phyloP scores from a whole-genome alignment of 1,140 invertebrate genomes.

The Bombyx mori region DNA sequence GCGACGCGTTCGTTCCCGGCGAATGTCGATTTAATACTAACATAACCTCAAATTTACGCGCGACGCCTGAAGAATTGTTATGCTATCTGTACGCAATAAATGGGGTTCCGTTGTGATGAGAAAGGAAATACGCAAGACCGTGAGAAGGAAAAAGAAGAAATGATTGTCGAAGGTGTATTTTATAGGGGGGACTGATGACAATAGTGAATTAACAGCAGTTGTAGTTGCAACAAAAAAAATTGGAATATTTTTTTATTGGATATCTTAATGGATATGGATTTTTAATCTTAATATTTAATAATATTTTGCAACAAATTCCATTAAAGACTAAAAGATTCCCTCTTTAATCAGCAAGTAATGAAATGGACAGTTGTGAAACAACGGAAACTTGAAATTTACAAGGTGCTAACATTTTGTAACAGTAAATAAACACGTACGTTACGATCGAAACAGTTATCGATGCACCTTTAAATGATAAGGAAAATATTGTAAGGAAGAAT shows the following conservation, averaged over 20 bases:
- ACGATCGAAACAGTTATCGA: background rate
- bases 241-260: too few species aligned
- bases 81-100: slow-evolving; percentile 45
- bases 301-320: too few species aligned
- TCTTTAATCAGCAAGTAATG: too few species aligned
- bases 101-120: slow-evolving; percentile 41
- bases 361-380: slow-evolving; percentile 17
- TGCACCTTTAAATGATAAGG: background rate
- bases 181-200: slow-evolving; percentile 9
- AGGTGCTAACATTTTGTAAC: slow-evolving; percentile 8
- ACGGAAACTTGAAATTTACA: slow-evolving; percentile 19
- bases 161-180: slow-evolving; percentile 20
- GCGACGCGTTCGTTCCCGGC: slow-evolving; percentile 38
- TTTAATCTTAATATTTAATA: too few species aligned
- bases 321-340: too few species aligned
- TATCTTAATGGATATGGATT: too few species aligned
- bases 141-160: slow-evolving; percentile 25
- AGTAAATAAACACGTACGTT: slow-evolving; percentile 4
- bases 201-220: background rate
- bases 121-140: slow-evolving; percentile 27
- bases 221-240: too few species aligned
- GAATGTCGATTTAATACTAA: slow-evolving; percentile 60
- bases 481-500: too few species aligned
- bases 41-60: slow-evolving; percentile 63
- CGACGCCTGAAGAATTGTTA: slow-evolving; percentile 58